Evolutionary conservation across 2,888 invertebrate species (phyloP).

Genomic region (Digitonthophagus gazella): DNA sequence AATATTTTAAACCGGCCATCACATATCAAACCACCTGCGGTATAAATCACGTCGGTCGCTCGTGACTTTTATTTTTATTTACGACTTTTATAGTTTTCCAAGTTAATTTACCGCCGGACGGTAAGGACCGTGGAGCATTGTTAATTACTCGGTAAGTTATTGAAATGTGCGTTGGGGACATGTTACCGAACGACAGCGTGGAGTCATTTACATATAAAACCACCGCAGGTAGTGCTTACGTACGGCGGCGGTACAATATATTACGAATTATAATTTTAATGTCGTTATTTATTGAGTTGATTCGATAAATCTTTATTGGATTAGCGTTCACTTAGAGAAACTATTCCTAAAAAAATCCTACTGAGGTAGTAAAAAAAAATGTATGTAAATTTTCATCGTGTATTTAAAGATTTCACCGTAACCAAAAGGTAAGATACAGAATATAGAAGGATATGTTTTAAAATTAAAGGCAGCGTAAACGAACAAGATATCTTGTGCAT

Average conservation of each 20-base stretch:
- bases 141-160: constrained; percentile 15
- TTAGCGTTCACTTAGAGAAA: constrained; percentile 1
- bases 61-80: constrained; percentile 27
- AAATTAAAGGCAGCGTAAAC: background rate
- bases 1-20: constrained; percentile 46
- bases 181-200: constrained; percentile 10
- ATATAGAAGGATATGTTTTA: too few species aligned
- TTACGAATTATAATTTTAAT: constrained; percentile 5
- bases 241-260: constrained; percentile 3
- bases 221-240: constrained; percentile 12
- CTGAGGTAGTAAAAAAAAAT: too few species aligned
- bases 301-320: constrained; percentile 9
- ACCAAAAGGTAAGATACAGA: too few species aligned
- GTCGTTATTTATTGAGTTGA: constrained; percentile 13
- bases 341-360: background rate
- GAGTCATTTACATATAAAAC: constrained; percentile 14
- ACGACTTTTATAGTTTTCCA: constrained; percentile 28
- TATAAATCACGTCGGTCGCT: constrained; percentile 43
- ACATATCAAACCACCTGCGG: constrained; percentile 49
- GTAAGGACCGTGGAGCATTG: constrained; percentile 14
- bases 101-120: constrained; percentile 20
- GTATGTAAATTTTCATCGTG: too few species aligned
- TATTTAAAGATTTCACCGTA: too few species aligned
- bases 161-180: constrained; percentile 13
- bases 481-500: background rate